Percentiles rank a stretch among this genome's conserved stretches.
phyloP scores from a whole-genome alignment of 2,888 invertebrate genomes.

The Bedellia somnulentella region DNA sequence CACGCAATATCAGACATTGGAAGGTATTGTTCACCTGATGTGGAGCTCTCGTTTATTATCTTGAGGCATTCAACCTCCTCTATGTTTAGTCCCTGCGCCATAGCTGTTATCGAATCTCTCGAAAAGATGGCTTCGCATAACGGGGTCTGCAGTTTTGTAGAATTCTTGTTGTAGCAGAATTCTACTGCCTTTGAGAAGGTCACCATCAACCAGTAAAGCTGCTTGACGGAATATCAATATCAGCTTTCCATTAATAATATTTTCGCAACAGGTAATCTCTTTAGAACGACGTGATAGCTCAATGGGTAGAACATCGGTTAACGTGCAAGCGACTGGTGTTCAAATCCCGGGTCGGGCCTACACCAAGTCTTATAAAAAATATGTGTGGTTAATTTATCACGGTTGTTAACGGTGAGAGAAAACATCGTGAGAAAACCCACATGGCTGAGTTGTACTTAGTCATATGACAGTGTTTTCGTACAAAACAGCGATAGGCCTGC shows the following conservation, averaged over 20 bases:
- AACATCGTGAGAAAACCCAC: no score
- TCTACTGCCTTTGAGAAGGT: neutral
- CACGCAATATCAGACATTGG: constrained; percentile 1
- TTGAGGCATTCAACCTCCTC: neutral
- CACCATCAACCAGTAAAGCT: neutral
- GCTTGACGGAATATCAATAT: constrained; percentile 1
- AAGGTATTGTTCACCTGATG: constrained; percentile 1
- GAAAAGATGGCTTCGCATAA: neutral
- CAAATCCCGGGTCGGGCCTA: no score
- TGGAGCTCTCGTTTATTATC: constrained; percentile 2
- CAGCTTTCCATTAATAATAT: neutral
- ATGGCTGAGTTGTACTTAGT: no score
- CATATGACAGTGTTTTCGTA: no score
- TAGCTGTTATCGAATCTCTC: neutral
- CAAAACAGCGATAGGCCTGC: no score
- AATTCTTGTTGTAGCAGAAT: neutral
- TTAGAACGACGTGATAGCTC: no score
- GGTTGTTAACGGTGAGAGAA: no score
- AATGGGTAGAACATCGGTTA: no score
- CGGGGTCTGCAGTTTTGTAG: neutral
- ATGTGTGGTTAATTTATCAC: no score
- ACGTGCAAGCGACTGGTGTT: no score
- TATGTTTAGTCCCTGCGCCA: neutral
- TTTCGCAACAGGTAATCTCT: neutral
- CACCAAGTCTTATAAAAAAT: no score